phyloP scores from a whole-genome alignment of 2,797 vertebrate genomes.

The Gymnocypris eckloni region DNA sequence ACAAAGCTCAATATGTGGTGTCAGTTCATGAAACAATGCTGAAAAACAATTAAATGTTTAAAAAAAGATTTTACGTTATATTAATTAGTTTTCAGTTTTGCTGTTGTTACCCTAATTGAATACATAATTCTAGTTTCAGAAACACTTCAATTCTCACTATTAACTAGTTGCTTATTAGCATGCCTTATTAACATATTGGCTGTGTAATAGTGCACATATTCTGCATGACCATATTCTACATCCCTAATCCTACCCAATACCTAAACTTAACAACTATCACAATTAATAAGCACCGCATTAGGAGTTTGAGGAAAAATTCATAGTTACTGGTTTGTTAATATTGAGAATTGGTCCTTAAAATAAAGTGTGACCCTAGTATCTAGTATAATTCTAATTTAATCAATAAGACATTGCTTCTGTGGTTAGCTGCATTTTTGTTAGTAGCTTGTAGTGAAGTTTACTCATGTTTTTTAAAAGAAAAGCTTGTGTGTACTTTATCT shows the following conservation, averaged over 20 bases:
- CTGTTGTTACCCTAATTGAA: neutral
- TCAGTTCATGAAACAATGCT: neutral
- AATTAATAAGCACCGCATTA: neutral
- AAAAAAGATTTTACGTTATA: neutral
- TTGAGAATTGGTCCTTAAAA: neutral
- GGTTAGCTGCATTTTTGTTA: neutral
- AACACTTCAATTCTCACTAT: neutral
- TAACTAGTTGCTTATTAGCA: neutral
- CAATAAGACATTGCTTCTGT: neutral
- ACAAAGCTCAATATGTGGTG: neutral
- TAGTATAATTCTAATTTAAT: neutral
- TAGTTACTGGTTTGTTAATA: neutral
- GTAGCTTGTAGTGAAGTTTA: neutral
- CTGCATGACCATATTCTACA: too few relatives aligned
- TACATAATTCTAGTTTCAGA: neutral
- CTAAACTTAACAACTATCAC: neutral
- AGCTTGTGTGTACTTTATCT: neutral
- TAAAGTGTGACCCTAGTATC: too few relatives aligned
- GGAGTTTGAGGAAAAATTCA: neutral
- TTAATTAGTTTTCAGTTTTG: neutral
- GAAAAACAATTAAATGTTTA: neutral
- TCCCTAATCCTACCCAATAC: neutral
- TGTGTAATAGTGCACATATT: neutral
- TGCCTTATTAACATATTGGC: neutral
- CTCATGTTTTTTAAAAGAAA: neutral